Conservation (phyloP, 2,888 invertebrate genomes). For the Ochropleura plecta region DNA sequence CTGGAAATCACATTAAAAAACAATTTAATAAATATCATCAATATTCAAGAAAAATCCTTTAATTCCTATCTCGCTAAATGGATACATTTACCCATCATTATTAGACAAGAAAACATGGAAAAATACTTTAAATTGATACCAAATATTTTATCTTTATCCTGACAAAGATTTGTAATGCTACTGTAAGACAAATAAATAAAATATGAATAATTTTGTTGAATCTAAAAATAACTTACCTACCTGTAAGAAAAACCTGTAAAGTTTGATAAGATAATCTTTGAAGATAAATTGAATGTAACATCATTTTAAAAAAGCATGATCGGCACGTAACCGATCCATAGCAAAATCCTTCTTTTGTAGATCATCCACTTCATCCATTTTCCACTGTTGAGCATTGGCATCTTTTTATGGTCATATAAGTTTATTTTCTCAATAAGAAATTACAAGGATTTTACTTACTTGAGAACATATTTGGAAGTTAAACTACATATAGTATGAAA, state of each 20-base stretch:
- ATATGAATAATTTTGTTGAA: neutral
- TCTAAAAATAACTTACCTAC: neutral
- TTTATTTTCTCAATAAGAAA: too few relatives aligned
- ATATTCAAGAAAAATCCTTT: neutral
- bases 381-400: neutral
- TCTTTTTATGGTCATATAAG: too few relatives aligned
- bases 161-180: neutral
- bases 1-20: neutral
- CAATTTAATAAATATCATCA: neutral
- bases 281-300: conserved; percentile 15
- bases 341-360: neutral
- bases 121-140: neutral
- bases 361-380: too few relatives aligned
- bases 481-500: too few relatives aligned
- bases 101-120: neutral
- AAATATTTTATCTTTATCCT: neutral
- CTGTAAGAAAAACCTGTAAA: neutral
- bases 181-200: conserved; percentile 7
- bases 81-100: neutral
- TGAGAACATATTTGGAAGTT: too few relatives aligned
- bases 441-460: too few relatives aligned
- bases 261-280: conserved; percentile 25
- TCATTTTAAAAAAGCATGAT: neutral
- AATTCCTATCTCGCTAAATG: neutral
- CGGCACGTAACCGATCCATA: neutral